Evolutionary conservation across 2,113 vertebrate species (phyloP).

Genomic region (Psophia crepitans): DNA sequence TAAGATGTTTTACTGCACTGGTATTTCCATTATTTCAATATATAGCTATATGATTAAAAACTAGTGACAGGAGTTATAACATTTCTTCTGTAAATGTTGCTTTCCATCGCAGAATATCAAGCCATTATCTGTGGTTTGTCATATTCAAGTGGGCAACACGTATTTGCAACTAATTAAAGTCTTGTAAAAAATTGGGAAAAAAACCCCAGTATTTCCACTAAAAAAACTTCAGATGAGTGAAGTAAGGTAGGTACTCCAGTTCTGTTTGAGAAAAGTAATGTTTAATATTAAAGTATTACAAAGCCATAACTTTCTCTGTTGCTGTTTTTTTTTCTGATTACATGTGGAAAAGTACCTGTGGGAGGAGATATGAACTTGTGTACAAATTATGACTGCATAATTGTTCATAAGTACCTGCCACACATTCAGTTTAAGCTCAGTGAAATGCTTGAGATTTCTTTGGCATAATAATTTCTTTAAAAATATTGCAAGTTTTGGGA

Average conservation of each 20-base stretch:
- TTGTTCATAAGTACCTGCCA: background rate
- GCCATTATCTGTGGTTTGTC: background rate
- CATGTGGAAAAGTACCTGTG: background rate
- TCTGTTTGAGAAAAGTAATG: background rate
- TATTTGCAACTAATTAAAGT: background rate
- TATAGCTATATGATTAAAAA: background rate
- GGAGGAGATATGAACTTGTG: background rate
- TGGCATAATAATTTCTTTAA: background rate
- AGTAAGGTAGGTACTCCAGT: background rate
- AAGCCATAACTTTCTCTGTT: background rate
- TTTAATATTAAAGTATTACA: background rate
- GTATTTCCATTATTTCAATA: background rate
- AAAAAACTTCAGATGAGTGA: background rate
- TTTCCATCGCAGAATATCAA: background rate
- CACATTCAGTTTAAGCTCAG: background rate
- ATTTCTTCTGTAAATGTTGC: background rate
- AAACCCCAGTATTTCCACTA: background rate
- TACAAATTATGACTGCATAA: background rate
- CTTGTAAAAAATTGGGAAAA: background rate
- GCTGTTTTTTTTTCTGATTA: background rate
- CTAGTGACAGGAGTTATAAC: background rate
- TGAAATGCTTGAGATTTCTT: background rate
- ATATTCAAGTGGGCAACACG: background rate
- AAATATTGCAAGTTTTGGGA: background rate
- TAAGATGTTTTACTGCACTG: background rate